Base-by-base conservation (phyloP, 2,888 invertebrate genomes). In the Papilio gigon region DNA sequence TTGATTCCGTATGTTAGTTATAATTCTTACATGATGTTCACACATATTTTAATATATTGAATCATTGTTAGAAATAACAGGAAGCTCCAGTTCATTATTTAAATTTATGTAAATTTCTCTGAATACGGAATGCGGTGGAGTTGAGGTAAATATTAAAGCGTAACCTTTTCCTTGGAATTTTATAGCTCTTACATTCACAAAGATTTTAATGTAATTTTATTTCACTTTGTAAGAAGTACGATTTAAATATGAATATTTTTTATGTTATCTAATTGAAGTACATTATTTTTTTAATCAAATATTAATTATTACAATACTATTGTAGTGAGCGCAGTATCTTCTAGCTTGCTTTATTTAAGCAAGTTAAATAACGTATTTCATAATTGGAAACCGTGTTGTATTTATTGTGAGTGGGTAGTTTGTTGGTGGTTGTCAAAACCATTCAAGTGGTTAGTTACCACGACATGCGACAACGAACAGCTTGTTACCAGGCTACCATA, bases 401-500 rank as follows among this genome's bases (percentile, higher is more conserved):
- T n/a, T n/a, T 8, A 42, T 4, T 42, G 17, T 17, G 17, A 42
- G 17, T 20, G 1, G 42, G 9, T 47, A 33, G 6, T 25, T 47
- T 12, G 47, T 47, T 47, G 11, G 9, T 47, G 9, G 22, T 40
- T 40, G 20, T 44, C 0, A 20, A 44, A 22, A 9, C 22, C 11
- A 2, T 3, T 40, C 12, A 8, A 11, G 9, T 20, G n/a, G 47
- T 22, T 9, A 50, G 50, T 5, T 53, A 8, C n/a, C 53, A 27
- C 27, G 53, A 59, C 59, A 59, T 37, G 59, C 33, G 75, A 76
- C 74, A 73, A 70, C 71, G 75, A 81, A 78, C 77, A 78, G 77
- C 79, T 73, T 78, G 80, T 82, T 82, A 82, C 81, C 81, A 62
- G 62, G 62, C 42, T 44, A 77, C 83, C 84, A 86, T 88, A 86